phyloP scores from a whole-genome alignment of 2,797 vertebrate species.

The Tamandua tetradactyla region DNA sequence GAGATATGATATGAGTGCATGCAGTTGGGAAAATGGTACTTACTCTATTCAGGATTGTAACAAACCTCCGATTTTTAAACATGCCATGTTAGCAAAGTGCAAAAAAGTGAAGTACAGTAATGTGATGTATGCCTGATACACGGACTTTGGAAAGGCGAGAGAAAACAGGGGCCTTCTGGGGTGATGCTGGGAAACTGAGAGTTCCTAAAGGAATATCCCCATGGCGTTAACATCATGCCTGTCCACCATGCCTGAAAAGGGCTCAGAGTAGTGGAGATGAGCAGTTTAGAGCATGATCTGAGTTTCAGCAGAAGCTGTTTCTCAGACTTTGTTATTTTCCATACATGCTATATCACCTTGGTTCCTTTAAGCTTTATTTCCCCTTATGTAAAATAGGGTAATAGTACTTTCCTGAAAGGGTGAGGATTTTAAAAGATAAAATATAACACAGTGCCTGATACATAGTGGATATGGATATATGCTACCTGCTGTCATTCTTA shows the following conservation, averaged over 20 bases:
- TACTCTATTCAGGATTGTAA: no score
- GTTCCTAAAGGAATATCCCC: background rate
- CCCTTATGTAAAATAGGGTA: background rate
- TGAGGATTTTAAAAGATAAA: background rate
- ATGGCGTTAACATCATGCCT: background rate
- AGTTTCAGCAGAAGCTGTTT: background rate
- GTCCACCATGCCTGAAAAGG: background rate
- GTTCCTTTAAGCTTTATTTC: background rate
- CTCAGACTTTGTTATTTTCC: background rate
- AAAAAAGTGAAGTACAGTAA: no score
- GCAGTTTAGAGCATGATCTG: background rate
- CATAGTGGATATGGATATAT: background rate
- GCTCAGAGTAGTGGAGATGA: background rate
- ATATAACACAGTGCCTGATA: background rate
- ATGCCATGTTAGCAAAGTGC: no score
- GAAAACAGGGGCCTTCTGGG: background rate
- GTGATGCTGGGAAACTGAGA: background rate
- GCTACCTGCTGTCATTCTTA: conserved; percentile 12
- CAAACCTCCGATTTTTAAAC: no score
- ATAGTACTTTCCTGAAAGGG: background rate
- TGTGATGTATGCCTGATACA: no score
- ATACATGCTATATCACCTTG: background rate
- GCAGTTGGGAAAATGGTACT: no score
- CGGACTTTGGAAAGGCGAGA: background rate
- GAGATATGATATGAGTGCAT: no score